Conservation (phyloP, 1,140 invertebrate species). For the Lasioglossum baleicum region DNA sequence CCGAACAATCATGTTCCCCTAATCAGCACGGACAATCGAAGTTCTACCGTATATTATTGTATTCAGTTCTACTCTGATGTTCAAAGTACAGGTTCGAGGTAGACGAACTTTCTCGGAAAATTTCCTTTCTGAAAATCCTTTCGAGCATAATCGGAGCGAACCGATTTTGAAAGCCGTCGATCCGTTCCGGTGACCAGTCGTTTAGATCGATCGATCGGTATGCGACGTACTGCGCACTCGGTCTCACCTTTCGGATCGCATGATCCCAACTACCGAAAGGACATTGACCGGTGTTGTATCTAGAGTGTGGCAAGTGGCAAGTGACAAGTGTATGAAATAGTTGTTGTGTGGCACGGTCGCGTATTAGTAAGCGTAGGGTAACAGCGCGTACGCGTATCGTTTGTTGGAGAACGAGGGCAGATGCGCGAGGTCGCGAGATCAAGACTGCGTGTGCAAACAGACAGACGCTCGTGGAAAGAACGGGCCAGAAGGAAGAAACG, state of each 20-base stretch:
- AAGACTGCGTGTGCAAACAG: neutral
- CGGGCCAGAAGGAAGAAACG: neutral
- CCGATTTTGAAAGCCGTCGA: constrained; percentile 24
- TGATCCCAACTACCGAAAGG: constrained; percentile 75
- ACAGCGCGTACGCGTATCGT: neutral
- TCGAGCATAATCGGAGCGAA: neutral
- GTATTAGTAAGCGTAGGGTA: constrained; percentile 7
- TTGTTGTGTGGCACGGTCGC: constrained; percentile 12
- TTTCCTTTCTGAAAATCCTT: neutral
- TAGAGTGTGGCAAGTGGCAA: constrained; percentile 38
- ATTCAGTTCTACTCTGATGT: no score
- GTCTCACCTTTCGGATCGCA: constrained; percentile 60
- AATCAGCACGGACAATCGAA: no score
- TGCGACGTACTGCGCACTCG: constrained; percentile 64
- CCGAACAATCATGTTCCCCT: no score
- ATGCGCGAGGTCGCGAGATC: neutral
- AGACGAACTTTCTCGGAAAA: no score
- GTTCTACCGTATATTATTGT: no score
- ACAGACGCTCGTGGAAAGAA: neutral
- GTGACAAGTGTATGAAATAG: constrained; percentile 32
- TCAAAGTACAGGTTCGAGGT: no score
- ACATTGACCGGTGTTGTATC: constrained; percentile 70
- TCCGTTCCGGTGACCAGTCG: constrained; percentile 58
- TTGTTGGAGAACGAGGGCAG: neutral
- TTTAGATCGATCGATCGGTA: constrained; percentile 67